A percentile compares a stretch with the other conserved stretches of the same genome.
These are phyloP conservation scores for Arizona elegans DNA, from an alignment of 2,113 vertebrate species.

Conservation along the genomic window DNA sequence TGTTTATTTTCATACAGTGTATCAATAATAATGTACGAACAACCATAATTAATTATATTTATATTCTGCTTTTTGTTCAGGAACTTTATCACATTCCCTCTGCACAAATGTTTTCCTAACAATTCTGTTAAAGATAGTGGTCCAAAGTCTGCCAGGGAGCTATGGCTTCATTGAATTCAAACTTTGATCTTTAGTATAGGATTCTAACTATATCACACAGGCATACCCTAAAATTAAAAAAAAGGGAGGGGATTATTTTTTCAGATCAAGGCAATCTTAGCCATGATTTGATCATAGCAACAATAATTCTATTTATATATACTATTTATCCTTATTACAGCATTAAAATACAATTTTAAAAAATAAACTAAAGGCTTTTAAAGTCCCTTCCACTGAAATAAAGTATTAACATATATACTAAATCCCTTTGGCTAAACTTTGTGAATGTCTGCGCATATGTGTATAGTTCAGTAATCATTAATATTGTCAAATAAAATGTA, in stretches of 20 bases:
- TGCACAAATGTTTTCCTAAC: neutral
- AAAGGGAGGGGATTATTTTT: neutral
- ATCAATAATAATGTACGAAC: neutral
- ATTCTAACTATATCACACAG: neutral
- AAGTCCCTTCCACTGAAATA: neutral
- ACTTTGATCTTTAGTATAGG: neutral
- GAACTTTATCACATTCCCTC: neutral
- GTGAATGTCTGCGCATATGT: neutral
- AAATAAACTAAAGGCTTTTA: neutral
- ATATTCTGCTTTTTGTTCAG: neutral
- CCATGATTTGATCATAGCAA: neutral
- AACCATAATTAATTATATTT: neutral
- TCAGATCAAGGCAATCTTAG: neutral
- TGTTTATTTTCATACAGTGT: neutral
- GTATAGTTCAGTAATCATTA: slow-evolving; percentile 20
- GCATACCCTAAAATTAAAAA: neutral
- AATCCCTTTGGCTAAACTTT: neutral
- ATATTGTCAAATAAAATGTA: slow-evolving; percentile 32
- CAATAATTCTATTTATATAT: neutral
- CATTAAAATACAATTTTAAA: neutral
- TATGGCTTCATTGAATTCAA: neutral
- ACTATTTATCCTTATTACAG: neutral
- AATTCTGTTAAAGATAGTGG: neutral
- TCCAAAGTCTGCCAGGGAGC: neutral
- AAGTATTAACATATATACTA: neutral